phyloP scores from a whole-genome alignment of 2,888 invertebrate species.

The Hemicrepidius hirtus region DNA sequence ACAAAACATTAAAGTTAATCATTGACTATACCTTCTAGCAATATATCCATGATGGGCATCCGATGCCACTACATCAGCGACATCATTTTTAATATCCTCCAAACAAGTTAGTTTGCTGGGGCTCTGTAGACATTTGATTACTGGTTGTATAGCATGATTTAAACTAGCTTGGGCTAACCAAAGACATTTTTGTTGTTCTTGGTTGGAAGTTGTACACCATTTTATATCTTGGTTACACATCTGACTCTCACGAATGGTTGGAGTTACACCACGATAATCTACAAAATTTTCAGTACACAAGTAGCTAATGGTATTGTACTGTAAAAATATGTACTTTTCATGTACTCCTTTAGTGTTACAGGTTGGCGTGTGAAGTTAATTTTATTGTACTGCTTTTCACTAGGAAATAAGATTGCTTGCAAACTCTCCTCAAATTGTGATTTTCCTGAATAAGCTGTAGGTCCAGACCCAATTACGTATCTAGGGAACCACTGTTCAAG shows the following conservation, averaged over 20 bases:
- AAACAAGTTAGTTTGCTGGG: slow-evolving; percentile 74
- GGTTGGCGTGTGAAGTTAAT: not conserved
- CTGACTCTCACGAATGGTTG: slow-evolving; percentile 4
- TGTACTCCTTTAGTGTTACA: slow-evolving; percentile 27
- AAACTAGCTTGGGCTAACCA: slow-evolving; percentile 76
- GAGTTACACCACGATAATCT: slow-evolving; percentile 41
- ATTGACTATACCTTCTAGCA: slow-evolving; percentile 75
- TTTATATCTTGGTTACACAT: slow-evolving; percentile 67
- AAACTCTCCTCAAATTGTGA: slow-evolving; percentile 10
- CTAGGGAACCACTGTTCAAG: slow-evolving; percentile 71
- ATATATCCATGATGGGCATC: slow-evolving; percentile 79
- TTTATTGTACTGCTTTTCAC: slow-evolving; percentile 23
- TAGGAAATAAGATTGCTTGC: slow-evolving; percentile 29
- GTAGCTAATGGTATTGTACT: not conserved
- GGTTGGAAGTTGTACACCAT: slow-evolving; percentile 77
- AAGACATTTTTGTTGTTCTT: slow-evolving; percentile 77
- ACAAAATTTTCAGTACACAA: not conserved
- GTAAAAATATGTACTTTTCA: slow-evolving; percentile 28
- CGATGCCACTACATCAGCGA: slow-evolving; percentile 77
- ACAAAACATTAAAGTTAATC: slow-evolving; percentile 1
- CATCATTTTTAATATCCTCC: slow-evolving; percentile 71
- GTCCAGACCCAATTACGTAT: slow-evolving; percentile 6
- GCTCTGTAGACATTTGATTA: slow-evolving; percentile 74
- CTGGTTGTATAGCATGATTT: slow-evolving; percentile 77
- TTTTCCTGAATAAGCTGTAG: not conserved